A percentile compares a stretch with the other conserved stretches of the same genome.
phyloP scores from a whole-genome alignment of 2,113 vertebrate species.

The Rhadina sibilatrix region DNA sequence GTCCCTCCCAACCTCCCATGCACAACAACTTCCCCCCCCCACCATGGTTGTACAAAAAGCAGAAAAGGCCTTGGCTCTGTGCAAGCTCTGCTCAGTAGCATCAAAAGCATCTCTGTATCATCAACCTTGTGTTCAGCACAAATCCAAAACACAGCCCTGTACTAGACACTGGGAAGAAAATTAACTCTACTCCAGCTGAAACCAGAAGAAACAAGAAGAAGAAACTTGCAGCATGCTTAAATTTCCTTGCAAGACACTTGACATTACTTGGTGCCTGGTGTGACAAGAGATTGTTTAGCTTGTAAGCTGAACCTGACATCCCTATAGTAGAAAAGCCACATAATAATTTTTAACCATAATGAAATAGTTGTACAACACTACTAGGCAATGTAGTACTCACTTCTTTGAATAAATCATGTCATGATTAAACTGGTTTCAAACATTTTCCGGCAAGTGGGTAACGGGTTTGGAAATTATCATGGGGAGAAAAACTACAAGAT shows the following conservation, averaged over 20 bases:
- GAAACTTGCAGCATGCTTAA: background rate
- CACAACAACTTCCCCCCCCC: background rate
- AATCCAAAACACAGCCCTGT: background rate
- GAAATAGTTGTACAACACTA: background rate
- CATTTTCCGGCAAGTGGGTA: background rate
- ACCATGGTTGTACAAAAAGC: rapidly evolving
- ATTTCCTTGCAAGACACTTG: background rate
- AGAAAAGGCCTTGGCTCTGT: background rate
- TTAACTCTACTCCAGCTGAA: background rate
- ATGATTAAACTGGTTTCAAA: background rate
- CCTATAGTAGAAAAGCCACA: background rate
- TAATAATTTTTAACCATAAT: background rate
- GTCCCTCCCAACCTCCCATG: background rate
- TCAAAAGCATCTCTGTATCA: background rate
- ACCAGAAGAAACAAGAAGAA: background rate
- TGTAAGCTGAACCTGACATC: background rate
- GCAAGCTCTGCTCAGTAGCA: background rate
- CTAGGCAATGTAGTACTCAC: background rate
- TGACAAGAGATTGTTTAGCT: background rate
- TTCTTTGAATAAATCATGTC: background rate
- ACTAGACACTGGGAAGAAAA: background rate
- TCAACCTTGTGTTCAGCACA: background rate
- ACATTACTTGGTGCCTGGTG: background rate
- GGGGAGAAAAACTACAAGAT: background rate
- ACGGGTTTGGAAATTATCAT: background rate